These are phyloP conservation scores for Dendrocincla tyrannina DNA, from an alignment of 2,797 vertebrate genomes.

Conservation along the genomic window DNA sequence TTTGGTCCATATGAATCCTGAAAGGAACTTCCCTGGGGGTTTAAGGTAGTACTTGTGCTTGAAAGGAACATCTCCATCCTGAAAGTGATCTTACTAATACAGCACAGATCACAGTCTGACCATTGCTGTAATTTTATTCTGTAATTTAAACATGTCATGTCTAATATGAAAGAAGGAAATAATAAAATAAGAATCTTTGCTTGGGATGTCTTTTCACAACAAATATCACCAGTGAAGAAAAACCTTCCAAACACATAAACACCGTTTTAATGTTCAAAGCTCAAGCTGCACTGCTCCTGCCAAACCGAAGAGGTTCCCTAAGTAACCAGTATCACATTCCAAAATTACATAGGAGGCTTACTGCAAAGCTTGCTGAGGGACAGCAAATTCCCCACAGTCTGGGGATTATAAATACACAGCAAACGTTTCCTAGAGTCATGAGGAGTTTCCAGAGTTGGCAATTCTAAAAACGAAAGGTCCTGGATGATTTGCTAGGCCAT, in stretches of 20 bases:
- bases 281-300: not conserved
- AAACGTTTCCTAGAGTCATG: not conserved
- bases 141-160: not conserved
- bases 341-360: not conserved
- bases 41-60: not conserved
- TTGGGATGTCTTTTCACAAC: not conserved
- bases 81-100: not conserved
- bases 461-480: not conserved
- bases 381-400: not conserved
- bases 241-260: not conserved
- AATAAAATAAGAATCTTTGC: not conserved
- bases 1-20: not conserved
- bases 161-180: not conserved
- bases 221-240: not conserved
- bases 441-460: not conserved
- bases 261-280: not conserved
- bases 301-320: not conserved
- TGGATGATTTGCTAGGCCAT: not conserved
- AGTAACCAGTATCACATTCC: not conserved
- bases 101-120: not conserved
- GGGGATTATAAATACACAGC: not conserved
- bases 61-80: not conserved
- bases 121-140: not conserved
- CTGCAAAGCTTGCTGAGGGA: not conserved
- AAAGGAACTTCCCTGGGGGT: not conserved